phyloP scores from a whole-genome alignment of 2,113 vertebrate species.

The Oncorhynchus nerka region DNA sequence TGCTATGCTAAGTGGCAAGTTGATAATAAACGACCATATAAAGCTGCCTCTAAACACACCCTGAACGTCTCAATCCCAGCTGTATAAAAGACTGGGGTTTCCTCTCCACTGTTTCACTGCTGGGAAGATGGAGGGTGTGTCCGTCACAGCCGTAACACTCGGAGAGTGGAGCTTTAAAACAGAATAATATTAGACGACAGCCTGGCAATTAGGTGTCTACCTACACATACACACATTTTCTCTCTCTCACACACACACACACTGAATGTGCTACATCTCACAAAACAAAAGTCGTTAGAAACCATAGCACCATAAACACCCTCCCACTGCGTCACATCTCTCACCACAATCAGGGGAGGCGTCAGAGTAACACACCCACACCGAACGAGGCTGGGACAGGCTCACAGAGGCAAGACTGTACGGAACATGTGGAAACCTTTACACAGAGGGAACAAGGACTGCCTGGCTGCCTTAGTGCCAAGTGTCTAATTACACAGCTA shows the following conservation, averaged over 20 bases:
- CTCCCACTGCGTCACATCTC: conserved; percentile 16
- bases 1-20: conserved; percentile 44
- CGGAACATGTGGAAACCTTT: conserved; percentile 69
- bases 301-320: conserved; percentile 6
- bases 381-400: conserved; percentile 13
- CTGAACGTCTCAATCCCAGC: conserved; percentile 21
- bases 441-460: conserved; percentile 38
- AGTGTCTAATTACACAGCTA: conserved; percentile 62
- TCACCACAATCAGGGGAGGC: conserved; percentile 43
- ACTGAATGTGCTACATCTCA: not conserved
- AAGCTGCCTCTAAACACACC: conserved; percentile 60
- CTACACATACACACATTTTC: not conserved
- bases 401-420: not conserved
- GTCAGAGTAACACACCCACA: conserved; percentile 35
- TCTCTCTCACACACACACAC: conserved; percentile 1
- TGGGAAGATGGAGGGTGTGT: conserved; percentile 47
- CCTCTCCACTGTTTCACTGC: conserved; percentile 42
- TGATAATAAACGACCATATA: conserved; percentile 65
- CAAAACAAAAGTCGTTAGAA: conserved; percentile 13
- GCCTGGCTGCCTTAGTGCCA: conserved; percentile 23
- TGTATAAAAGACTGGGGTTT: conserved; percentile 43
- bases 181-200: too few relatives aligned
- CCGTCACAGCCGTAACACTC: conserved; percentile 18
- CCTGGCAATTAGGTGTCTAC: too few relatives aligned
- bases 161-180: not conserved